Evolutionary conservation across 2,797 vertebrate genomes (phyloP), one percentile per base, ranked within the genome.

Genomic region (Champsocephalus gunnari): DNA sequence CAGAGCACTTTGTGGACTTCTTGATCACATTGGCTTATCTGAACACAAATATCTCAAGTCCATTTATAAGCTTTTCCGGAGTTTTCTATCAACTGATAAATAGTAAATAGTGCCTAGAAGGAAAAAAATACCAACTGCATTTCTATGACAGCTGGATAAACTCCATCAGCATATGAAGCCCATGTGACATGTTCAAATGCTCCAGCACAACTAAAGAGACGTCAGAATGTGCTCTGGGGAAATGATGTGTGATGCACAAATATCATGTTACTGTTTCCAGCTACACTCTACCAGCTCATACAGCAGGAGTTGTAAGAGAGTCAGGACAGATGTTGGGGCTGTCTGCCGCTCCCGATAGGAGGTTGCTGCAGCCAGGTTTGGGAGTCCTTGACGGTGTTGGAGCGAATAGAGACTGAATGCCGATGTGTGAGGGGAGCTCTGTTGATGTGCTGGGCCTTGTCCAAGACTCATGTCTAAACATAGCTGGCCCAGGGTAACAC

Each of bases 401-500:
- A 59, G 71, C 68, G 65, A 82, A 72, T 61, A 43, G 57, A 82
- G 79, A 86, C 72, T 87, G 89, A 87, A 84, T 67, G 70, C 64
- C 57, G 38, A 72, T 54, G 19, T 87, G 86, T 73, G 24, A 59
- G 7, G 89, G 78, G 86, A 75, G 81, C 79, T 85, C 79, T 84
- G 84, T 45, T 83, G 82, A 78, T 78, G 77, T 80, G 83, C 75
- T 90, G 85, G 87, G 80, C 79, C 82, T 76, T 74, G 76, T 92
- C 89, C 91, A 92, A 90, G 80, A 80, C 75, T 83, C 76, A 38
- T 87, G 87, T 91, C 88, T 90, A 91, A 92, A 93, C 90, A 92
- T 89, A 90, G 86, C 85, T 66, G 74, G 84, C 83, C 80, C 64
- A 56, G 70, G 79, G 75, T 86, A 89, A 91, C 84, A 89, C 87